A percentile compares a stretch with the other conserved stretches of the same genome.
phyloP scores from a whole-genome alignment of 2,888 invertebrate species.

The Blastobasis lacticolella region DNA sequence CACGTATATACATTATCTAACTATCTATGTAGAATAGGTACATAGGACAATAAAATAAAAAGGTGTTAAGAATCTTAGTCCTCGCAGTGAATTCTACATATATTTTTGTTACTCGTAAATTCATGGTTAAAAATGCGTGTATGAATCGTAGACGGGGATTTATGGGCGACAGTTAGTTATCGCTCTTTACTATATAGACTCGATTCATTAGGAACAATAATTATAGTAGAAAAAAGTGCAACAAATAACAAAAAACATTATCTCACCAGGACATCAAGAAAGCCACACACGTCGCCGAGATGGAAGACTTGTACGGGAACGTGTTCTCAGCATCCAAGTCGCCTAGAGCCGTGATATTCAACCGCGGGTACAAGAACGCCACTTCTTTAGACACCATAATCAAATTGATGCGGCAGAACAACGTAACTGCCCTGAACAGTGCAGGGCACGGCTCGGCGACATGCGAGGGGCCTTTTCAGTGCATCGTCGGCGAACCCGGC shows the following conservation, averaged over 20 bases:
- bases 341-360: slow-evolving; percentile 49
- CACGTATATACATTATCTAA: too few species aligned
- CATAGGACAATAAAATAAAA: too few species aligned
- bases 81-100: too few species aligned
- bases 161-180: too few species aligned
- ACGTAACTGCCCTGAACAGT: slow-evolving; percentile 42
- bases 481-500: slow-evolving; percentile 37
- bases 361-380: slow-evolving; percentile 49
- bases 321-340: slow-evolving; percentile 53
- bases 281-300: slow-evolving; percentile 43
- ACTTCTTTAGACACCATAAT: slow-evolving; percentile 49
- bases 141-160: too few species aligned
- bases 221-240: neutral
- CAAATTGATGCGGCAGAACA: slow-evolving; percentile 56
- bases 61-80: too few species aligned
- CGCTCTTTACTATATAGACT: too few species aligned
- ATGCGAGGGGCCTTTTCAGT: slow-evolving; percentile 34
- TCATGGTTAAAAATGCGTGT: too few species aligned
- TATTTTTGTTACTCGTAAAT: too few species aligned
- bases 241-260: neutral
- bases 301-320: slow-evolving; percentile 45
- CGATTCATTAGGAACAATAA: too few species aligned
- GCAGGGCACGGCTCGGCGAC: slow-evolving; percentile 27
- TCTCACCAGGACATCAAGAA: slow-evolving; percentile 51
- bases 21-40: too few species aligned